phyloP scores from a whole-genome alignment of 92 coral and sea anemone genomes.

The Umimayanthus chanpuru region DNA sequence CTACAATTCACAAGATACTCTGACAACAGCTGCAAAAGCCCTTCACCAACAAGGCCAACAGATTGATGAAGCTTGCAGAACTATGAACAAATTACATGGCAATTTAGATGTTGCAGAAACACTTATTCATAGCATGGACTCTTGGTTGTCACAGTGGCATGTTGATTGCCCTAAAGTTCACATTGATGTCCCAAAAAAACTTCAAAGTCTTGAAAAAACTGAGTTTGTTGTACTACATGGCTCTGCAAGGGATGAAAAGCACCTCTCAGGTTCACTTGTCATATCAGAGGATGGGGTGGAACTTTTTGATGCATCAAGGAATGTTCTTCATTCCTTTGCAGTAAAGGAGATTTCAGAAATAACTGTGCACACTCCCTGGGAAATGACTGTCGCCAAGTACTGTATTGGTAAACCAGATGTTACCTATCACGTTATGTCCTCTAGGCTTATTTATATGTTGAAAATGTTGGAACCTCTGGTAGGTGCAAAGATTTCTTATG shows the following conservation, averaged over 20 bases:
- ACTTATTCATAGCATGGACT: conserved; percentile 76
- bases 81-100: conserved; percentile 92
- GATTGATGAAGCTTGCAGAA: conserved; percentile 76
- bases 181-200: conserved; percentile 65
- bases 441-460: conserved; percentile 81
- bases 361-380: conserved; percentile 92
- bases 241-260: conserved; percentile 59
- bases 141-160: conserved; percentile 88
- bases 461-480: conserved; percentile 67
- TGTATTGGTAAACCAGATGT: conserved; percentile 76
- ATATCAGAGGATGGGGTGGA: conserved; percentile 65
- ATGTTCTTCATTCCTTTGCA: conserved; percentile 57
- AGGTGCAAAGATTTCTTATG: conserved; percentile 74
- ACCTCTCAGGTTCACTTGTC: conserved; percentile 74
- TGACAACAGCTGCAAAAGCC: conserved; percentile 70
- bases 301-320: conserved; percentile 60
- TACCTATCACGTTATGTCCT: conserved; percentile 78
- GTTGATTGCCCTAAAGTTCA: conserved; percentile 55
- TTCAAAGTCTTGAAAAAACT: conserved; percentile 52
- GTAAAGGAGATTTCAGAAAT: conserved; percentile 75
- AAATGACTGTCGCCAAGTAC: conserved; percentile 67
- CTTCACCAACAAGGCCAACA: conserved; percentile 91
- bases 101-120: conserved; percentile 91
- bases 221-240: conserved; percentile 86
- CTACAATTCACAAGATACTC: conserved; percentile 79